phyloP scores from a whole-genome alignment of 2,888 invertebrate genomes.

The Steinernema carpocapsae region DNA sequence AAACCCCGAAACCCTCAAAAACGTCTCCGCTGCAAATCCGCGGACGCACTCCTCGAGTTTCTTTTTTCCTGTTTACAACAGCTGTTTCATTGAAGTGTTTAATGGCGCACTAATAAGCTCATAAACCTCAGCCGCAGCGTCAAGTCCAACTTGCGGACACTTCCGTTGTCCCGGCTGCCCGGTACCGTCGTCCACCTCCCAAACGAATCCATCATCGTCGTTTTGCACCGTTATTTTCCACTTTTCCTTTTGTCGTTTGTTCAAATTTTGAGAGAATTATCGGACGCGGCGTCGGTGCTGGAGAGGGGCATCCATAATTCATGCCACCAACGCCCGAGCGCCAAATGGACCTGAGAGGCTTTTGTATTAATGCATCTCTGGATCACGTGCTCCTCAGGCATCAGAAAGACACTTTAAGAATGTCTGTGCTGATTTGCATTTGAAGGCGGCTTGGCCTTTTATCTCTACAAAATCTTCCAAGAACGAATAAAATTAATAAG shows the following conservation, averaged over 20 bases:
- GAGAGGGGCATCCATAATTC: constrained; percentile 25
- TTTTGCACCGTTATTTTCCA: background rate
- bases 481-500: no score
- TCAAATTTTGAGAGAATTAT: background rate
- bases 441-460: no score
- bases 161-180: constrained; percentile 21
- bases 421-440: no score
- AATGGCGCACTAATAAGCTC: background rate
- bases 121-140: background rate
- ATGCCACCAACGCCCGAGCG: background rate
- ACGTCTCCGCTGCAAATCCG: constrained; percentile 6
- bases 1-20: background rate
- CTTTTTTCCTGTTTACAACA: constrained; percentile 25
- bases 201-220: constrained; percentile 21
- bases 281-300: background rate
- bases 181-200: constrained; percentile 4
- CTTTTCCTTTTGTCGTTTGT: constrained; percentile 11
- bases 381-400: no score
- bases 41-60: background rate
- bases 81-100: constrained; percentile 21
- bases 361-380: background rate
- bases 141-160: constrained; percentile 29
- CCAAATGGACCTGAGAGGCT: background rate
- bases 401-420: no score
- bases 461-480: no score